Evolutionary conservation across 92 coral and sea anemone species (phyloP), one percentile per base, ranked within the genome.

Genomic region (Bergia sp.): DNA sequence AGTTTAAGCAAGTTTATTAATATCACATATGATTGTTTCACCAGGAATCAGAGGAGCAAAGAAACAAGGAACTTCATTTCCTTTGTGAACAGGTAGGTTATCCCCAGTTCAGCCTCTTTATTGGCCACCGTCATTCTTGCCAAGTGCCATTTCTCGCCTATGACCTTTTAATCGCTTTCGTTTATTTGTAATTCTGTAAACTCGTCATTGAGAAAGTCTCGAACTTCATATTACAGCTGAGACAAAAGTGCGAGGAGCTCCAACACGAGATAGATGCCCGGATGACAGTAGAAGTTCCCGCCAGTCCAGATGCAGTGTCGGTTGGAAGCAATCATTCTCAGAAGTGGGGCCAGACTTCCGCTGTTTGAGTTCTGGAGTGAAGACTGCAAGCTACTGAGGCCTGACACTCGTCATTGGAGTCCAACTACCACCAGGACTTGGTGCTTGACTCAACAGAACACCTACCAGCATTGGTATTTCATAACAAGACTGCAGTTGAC

Each of bases 31-130:
- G 13, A 15, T 79, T 75, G 50, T 39, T 16, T 78, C 82, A 50
- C 37, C 61, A 97, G 99, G 99, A 97, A 77, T 97, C 99, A n/a
- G 99, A 97, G 88, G 99, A 97, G 43, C 98, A 91, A 77, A 93
- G 99, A 82, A 97, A 96, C 80, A 91, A 95, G 1, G 99, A 97
- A 82, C 88, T 97, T 37, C 92, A 89, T 78, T 90, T 92, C 64
- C 97, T 97, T 49, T 96, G 98, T 76, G 98, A 97, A 82, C 99
- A 97, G 98, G 99, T 97, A 83, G 50, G 78, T 21, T 43, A 36
- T 49, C 12, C 49, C 9, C 45, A 37, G 16, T 20, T 12, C 42
- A n/a, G 13, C 50, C 41, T 8, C 40, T 8, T 29, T 29, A 29
- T 29, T 29, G 29, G 29, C 29, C 29, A 29, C 29, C 29, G 29